Percentiles rank a stretch among this genome's conserved stretches.
These are phyloP conservation scores for Alsophila aescularia DNA, from an alignment of 2,888 invertebrate species.

Conservation along the genomic window DNA sequence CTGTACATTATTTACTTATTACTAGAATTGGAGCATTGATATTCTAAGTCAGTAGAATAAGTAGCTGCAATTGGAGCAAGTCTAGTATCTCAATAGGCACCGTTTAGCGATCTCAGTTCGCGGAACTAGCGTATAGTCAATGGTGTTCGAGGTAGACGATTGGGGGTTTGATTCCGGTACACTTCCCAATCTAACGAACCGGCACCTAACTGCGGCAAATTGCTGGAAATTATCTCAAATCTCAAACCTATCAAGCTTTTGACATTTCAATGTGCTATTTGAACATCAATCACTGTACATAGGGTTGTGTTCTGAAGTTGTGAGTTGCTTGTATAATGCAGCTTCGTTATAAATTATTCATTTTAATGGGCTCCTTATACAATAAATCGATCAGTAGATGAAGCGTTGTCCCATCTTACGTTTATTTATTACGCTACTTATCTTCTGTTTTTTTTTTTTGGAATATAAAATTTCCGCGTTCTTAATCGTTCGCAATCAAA, in stretches of 20 bases:
- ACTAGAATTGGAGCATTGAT: slow-evolving; percentile 2
- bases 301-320: slow-evolving; percentile 66
- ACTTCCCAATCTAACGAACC: slow-evolving; percentile 79
- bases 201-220: slow-evolving; percentile 66
- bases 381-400: slow-evolving; percentile 22
- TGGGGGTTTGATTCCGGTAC: slow-evolving; percentile 77
- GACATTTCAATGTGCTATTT: slow-evolving; percentile 70
- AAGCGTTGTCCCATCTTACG: slow-evolving; percentile 5
- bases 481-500: slow-evolving; percentile 14
- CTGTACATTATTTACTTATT: too few species aligned
- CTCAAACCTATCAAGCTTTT: slow-evolving; percentile 64
- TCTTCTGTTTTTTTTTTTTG: slow-evolving; percentile 2
- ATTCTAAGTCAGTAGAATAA: slow-evolving; percentile 23
- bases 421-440: slow-evolving; percentile 21
- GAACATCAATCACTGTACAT: slow-evolving; percentile 44
- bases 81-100: slow-evolving; percentile 36
- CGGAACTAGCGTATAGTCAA: slow-evolving; percentile 28
- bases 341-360: slow-evolving; percentile 23
- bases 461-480: slow-evolving; percentile 18
- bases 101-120: slow-evolving; percentile 37
- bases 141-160: slow-evolving; percentile 61
- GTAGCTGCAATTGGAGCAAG: slow-evolving; percentile 48
- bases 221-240: slow-evolving; percentile 68
- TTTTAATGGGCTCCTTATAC: slow-evolving; percentile 20
- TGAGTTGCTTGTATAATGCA: slow-evolving; percentile 20